phyloP scores from a whole-genome alignment of 1,140 invertebrate species.

The Calosoma granatense region DNA sequence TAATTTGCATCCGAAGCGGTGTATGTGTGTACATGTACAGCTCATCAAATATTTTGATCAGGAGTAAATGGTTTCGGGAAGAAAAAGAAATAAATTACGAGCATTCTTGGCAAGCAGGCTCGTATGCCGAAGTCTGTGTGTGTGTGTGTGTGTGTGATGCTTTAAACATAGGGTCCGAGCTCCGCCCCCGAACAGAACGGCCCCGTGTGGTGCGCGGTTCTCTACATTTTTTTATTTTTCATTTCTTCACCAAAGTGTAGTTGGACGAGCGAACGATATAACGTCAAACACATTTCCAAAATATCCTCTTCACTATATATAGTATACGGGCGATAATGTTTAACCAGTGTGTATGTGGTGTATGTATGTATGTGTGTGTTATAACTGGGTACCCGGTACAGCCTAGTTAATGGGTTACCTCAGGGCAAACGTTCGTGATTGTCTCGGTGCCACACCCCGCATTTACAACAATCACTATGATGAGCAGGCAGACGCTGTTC shows the following conservation, averaged over 20 bases:
- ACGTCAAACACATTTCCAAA: not conserved
- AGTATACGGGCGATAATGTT: too few species aligned
- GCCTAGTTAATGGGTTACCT: not conserved
- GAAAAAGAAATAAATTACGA: too few species aligned
- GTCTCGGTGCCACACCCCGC: not conserved
- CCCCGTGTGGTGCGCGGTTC: not conserved
- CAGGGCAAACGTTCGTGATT: constrained; percentile 2
- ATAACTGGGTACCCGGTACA: not conserved
- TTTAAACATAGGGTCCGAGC: not conserved
- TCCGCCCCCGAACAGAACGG: not conserved
- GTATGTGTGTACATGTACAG: too few species aligned
- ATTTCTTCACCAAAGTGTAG: not conserved
- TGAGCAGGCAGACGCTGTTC: not conserved
- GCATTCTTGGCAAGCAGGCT: too few species aligned
- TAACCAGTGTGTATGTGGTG: too few species aligned
- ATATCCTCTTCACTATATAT: too few species aligned
- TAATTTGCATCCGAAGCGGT: too few species aligned
- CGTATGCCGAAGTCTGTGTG: too few species aligned
- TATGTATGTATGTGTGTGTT: not conserved
- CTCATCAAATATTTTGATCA: too few species aligned
- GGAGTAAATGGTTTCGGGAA: too few species aligned
- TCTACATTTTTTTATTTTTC: not conserved
- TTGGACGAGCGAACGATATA: not conserved
- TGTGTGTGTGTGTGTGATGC: too few species aligned
- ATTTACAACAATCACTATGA: constrained; percentile 4